These are phyloP conservation scores for Drosophila mayaguana DNA, from an alignment of 2,888 invertebrate species.

Conservation along the genomic window DNA sequence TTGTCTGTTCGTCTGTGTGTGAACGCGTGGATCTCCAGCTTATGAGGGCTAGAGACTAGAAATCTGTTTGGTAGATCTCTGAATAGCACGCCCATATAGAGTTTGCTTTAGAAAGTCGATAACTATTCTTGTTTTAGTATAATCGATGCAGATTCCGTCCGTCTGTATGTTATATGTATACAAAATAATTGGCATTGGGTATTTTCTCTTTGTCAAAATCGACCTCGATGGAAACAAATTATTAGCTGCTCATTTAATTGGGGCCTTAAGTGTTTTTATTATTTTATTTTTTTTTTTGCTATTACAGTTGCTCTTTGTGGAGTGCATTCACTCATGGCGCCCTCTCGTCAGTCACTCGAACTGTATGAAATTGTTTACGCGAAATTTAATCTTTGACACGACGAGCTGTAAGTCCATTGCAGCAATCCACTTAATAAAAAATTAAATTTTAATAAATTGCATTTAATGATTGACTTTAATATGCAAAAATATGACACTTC, in stretches of 20 bases:
- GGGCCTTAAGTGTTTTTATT: not conserved
- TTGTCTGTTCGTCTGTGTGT: no score
- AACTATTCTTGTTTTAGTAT: no score
- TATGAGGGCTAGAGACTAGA: no score
- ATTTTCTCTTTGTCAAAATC: not conserved
- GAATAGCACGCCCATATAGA: no score
- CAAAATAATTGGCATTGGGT: no score
- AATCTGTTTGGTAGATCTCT: no score
- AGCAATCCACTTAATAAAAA: slow-evolving; percentile 67
- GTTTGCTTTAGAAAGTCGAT: no score
- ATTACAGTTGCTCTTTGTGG: not conserved
- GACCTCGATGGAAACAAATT: not conserved
- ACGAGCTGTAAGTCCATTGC: slow-evolving; percentile 32
- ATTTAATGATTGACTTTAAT: slow-evolving; percentile 59
- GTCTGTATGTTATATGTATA: no score
- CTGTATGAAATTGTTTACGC: slow-evolving; percentile 34
- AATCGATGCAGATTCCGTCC: no score
- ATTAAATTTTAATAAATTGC: slow-evolving; percentile 71
- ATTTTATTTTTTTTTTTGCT: not conserved
- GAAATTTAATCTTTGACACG: slow-evolving; percentile 52
- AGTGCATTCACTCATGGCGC: slow-evolving; percentile 3
- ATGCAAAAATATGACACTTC: slow-evolving; percentile 59
- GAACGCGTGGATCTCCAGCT: no score
- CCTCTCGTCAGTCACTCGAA: slow-evolving; percentile 16
- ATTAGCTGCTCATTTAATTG: slow-evolving; percentile 30